Base-by-base conservation (phyloP, 2,888 invertebrate genomes). In the Cheilosia vulpina region DNA sequence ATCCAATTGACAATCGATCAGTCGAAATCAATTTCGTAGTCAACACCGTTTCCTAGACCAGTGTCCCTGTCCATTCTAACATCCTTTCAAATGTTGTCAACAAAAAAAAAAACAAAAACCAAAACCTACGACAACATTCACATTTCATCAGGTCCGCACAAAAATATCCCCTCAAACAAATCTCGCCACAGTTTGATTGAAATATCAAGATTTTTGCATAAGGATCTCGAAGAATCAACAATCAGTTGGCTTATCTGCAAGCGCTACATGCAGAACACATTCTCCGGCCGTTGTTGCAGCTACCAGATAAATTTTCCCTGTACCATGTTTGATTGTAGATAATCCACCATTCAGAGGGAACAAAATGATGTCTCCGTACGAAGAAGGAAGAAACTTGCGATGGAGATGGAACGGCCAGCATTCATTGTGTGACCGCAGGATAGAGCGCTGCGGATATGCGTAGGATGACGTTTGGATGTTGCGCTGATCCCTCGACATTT, bases 161-260 rank as follows among this genome's bases (percentile, higher is more conserved):
- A 21, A 52, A 52, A 11, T 52, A 17, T 19, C 24, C 19, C 9
- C 55, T 34, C 19, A 55, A 55, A 31, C 53, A 24, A 13, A 17
- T 27, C n/a, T 13, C 31, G 3, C 27, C 34, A 62, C 47, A 55
- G 41, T 69, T 78, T 83, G 83, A 83, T 83, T 83, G 83, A 83
- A 79, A 53, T 79, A 84, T 84, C 83, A 84, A 79, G 68, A 79
- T 65, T 79, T 84, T 84, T 69, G 79, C 83, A 84, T 75, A 79
- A 45, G 69, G 55, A 84, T 84, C 83, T 78, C 11, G 65, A 63
- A 1, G n/a, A 43, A 63, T 62, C 68, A 11, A 47, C 34, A 52
- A 38, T 75, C 66, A 47, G 34, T 62, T 47, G 9, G n/a, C 60
- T 84, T 80, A 84, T 84, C 38, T 15, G 3, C 9, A 17, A 43